Conservation (phyloP, 2,888 invertebrate genomes). For the Tineola bisselliella region DNA sequence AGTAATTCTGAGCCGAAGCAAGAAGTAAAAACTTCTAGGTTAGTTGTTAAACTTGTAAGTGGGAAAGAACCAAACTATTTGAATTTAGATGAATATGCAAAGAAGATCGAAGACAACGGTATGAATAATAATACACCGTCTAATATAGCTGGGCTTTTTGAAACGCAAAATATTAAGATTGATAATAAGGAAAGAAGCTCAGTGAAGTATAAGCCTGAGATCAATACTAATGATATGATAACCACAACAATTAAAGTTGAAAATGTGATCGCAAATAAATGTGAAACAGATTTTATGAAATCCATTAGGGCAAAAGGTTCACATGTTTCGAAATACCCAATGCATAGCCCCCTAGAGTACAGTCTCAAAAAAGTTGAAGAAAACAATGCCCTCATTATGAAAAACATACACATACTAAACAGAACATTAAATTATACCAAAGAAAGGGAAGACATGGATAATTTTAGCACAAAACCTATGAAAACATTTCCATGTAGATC, state of each 20-base stretch:
- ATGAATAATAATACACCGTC: background rate
- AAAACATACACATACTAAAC: slow-evolving; percentile 57
- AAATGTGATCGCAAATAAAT: background rate
- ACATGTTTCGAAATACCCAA: background rate
- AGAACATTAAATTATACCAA: slow-evolving; percentile 54
- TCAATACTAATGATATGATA: background rate
- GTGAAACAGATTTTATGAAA: background rate
- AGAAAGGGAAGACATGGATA: slow-evolving; percentile 49
- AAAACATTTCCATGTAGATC: slow-evolving; percentile 45
- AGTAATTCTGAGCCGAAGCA: slow-evolving; percentile 32
- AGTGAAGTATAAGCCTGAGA: background rate
- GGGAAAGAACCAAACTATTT: slow-evolving; percentile 36
- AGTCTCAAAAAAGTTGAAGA: slow-evolving; percentile 56
- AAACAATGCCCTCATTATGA: slow-evolving; percentile 59
- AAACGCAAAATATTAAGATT: background rate
- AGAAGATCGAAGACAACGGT: slow-evolving; percentile 23
- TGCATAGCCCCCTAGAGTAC: slow-evolving; percentile 40
- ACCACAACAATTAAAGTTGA: background rate
- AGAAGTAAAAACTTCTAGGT: slow-evolving; percentile 38
- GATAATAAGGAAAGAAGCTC: background rate
- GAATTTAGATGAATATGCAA: slow-evolving; percentile 45
- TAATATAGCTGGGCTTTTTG: background rate
- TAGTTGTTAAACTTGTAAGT: slow-evolving; percentile 50
- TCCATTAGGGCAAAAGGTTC: background rate
- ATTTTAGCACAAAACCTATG: slow-evolving; percentile 38